Evolutionary conservation across 2,797 vertebrate species (phyloP).

Genomic region (Tokudaia muenninki): DNA sequence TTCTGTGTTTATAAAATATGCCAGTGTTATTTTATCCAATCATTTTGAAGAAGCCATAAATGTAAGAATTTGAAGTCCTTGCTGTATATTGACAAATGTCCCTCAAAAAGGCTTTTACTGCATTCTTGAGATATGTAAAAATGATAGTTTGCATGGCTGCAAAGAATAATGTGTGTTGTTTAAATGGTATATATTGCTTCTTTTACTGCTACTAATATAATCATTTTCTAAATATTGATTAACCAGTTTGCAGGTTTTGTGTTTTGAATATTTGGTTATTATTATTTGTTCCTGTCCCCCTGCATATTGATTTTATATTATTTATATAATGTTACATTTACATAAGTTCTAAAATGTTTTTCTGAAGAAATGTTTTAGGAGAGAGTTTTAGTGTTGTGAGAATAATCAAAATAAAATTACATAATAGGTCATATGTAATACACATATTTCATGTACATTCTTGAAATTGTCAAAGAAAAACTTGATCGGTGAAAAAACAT

Average conservation of each 20-base stretch:
- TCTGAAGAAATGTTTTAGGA: not conserved
- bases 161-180: not conserved
- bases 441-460: not conserved
- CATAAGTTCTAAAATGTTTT: not conserved
- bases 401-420: not conserved
- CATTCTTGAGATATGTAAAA: not conserved
- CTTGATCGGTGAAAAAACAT: not conserved
- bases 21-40: slow-evolving; percentile 3
- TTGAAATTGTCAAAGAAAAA: not conserved
- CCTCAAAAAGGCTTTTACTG: not conserved
- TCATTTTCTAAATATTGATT: slow-evolving; percentile 3
- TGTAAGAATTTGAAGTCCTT: not conserved
- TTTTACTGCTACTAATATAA: not conserved
- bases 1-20: slow-evolving; percentile 25
- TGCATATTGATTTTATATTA: slow-evolving; percentile 1
- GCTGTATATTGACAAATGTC: not conserved
- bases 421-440: not conserved
- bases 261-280: not conserved
- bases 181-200: not conserved
- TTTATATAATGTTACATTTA: not conserved
- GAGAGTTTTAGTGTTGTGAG: no score
- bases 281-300: not conserved
- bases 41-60: slow-evolving; percentile 9
- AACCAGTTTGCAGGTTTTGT: not conserved
- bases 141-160: not conserved